phyloP scores from a whole-genome alignment of 2,888 invertebrate genomes.

The Sphaeridia pumilis region DNA sequence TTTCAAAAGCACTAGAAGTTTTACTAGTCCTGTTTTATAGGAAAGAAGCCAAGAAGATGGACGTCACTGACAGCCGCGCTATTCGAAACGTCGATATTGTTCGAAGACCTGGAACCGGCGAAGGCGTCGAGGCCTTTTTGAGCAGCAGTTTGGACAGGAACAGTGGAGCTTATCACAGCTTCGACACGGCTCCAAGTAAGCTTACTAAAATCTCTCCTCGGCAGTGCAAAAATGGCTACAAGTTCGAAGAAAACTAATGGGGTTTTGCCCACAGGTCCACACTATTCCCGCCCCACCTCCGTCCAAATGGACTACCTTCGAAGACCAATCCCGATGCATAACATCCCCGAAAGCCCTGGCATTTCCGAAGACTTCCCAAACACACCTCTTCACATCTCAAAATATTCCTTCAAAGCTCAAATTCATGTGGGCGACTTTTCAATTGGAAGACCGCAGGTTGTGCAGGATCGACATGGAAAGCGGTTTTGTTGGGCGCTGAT shows the following conservation, averaged over 20 bases:
- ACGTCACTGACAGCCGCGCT: slow-evolving; percentile 8
- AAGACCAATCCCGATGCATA: background rate
- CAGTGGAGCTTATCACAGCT: background rate
- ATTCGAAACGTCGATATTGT: background rate
- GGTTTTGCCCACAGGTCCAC: no score
- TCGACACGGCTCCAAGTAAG: background rate
- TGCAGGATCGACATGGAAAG: slow-evolving; percentile 12
- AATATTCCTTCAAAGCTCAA: slow-evolving; percentile 7
- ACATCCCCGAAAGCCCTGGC: background rate
- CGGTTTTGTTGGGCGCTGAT: slow-evolving; percentile 32
- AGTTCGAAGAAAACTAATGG: background rate
- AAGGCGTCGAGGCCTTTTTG: background rate
- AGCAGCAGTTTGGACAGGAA: background rate
- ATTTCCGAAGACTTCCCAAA: background rate
- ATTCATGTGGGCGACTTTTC: slow-evolving; percentile 14
- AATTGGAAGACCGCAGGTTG: background rate
- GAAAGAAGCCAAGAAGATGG: background rate
- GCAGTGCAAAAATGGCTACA: background rate
- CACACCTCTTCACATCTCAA: background rate
- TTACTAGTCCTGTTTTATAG: background rate
- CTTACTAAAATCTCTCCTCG: background rate
- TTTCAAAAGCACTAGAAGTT: background rate
- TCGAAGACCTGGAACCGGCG: background rate
- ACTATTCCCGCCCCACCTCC: background rate
- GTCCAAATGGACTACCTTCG: background rate